Evolutionary conservation across 1,140 invertebrate species (phyloP).

Genomic region (Nasonia giraulti): DNA sequence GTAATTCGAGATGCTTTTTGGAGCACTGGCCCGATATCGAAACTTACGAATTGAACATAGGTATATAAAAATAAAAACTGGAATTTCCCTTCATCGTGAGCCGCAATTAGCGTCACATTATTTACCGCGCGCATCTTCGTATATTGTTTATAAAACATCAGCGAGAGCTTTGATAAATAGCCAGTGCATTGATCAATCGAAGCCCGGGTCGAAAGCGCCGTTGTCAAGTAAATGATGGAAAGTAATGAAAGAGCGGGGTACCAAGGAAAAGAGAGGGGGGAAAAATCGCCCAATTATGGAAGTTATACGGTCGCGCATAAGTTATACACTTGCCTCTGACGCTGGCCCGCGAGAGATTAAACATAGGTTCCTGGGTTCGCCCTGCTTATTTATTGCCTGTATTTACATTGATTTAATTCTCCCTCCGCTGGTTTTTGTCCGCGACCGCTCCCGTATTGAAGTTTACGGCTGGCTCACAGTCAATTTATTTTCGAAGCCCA

Average conservation of each 20-base stretch:
- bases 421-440: conserved; percentile 16
- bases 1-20: conserved; percentile 18
- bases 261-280: neutral
- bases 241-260: neutral
- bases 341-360: conserved; percentile 15
- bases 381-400: conserved; percentile 37
- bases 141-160: too few species aligned
- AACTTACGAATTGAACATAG: conserved; percentile 13
- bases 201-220: neutral
- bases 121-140: too few species aligned
- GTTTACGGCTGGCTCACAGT: conserved; percentile 37
- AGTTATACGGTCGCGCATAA: conserved; percentile 14
- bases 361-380: conserved; percentile 14
- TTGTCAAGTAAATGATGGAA: neutral
- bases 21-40: conserved; percentile 12
- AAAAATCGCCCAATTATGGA: conserved; percentile 32
- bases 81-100: too few species aligned
- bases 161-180: too few species aligned
- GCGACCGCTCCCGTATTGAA: conserved; percentile 12
- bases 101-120: too few species aligned
- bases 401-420: conserved; percentile 50
- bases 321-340: neutral
- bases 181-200: too few species aligned
- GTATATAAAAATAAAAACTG: too few species aligned
- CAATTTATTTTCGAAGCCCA: conserved; percentile 47